Conservation (phyloP, 2,888 invertebrate species). For the Diplolepis rosae region DNA sequence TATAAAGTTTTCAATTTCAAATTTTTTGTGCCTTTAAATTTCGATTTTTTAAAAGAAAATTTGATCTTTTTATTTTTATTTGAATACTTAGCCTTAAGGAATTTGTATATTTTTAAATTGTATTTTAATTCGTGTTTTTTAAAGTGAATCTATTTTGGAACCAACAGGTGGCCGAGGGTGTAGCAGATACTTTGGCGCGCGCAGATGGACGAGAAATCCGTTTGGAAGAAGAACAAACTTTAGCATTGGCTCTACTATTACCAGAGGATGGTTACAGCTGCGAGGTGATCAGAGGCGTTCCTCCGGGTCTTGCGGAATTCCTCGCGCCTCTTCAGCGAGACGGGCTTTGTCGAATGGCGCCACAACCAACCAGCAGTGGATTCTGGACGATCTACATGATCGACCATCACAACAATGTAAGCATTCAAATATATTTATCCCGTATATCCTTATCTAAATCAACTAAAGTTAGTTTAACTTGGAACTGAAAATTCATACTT, state of each 20-base stretch:
- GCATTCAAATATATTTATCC: conserved; percentile 37
- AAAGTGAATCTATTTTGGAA: not conserved
- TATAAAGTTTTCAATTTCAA: too few species aligned
- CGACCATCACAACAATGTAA: conserved; percentile 77
- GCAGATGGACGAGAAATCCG: conserved; percentile 93
- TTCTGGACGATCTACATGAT: conserved; percentile 97
- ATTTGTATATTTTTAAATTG: too few species aligned
- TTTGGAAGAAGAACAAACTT: conserved; percentile 92
- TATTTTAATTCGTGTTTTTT: not conserved
- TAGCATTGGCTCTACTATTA: conserved; percentile 92
- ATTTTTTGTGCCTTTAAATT: too few species aligned
- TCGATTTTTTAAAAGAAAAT: too few species aligned
- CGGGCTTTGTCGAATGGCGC: conserved; percentile 91
- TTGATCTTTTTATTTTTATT: too few species aligned
- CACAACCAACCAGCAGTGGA: conserved; percentile 92
- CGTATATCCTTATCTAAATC: too few species aligned
- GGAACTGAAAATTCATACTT: too few species aligned
- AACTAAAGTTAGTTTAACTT: too few species aligned
- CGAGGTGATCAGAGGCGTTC: conserved; percentile 95
- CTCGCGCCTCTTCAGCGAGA: conserved; percentile 87
- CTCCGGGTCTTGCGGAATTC: conserved; percentile 93
- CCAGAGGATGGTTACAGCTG: conserved; percentile 99
- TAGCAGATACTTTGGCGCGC: conserved; percentile 92
- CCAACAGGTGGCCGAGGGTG: conserved; percentile 84
- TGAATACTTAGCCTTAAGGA: too few species aligned